Conservation (phyloP, 2,113 vertebrate species). For the Otocyon megalotis region DNA sequence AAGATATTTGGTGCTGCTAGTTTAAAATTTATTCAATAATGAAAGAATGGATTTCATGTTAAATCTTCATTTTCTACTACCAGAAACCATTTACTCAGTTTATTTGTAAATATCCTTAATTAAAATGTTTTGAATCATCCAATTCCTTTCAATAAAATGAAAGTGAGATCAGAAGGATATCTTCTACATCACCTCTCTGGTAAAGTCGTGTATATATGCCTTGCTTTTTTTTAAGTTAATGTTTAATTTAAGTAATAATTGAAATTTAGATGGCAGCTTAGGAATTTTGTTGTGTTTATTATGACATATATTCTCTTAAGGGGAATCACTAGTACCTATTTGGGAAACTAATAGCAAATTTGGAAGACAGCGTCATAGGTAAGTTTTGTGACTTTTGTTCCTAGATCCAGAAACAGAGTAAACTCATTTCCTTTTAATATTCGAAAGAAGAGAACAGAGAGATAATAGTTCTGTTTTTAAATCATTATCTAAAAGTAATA, state of each 20-base stretch:
- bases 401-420: not conserved
- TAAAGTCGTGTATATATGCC: not conserved
- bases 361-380: constrained; percentile 17
- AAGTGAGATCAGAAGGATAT: constrained; percentile 78
- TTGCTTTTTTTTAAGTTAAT: constrained; percentile 48
- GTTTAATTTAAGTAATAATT: constrained; percentile 23
- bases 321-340: constrained; percentile 14
- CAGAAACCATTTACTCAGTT: constrained; percentile 76
- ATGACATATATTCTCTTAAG: not conserved
- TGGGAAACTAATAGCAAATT: constrained; percentile 44
- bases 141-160: constrained; percentile 79
- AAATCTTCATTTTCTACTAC: constrained; percentile 58
- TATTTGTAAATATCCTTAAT: constrained; percentile 79
- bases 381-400: constrained; percentile 12
- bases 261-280: not conserved
- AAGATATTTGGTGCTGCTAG: not conserved
- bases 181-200: constrained; percentile 58
- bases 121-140: constrained; percentile 65
- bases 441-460: not conserved
- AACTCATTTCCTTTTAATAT: constrained; percentile 44
- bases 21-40: constrained; percentile 47
- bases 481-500: not conserved
- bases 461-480: not conserved
- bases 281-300: constrained; percentile 15
- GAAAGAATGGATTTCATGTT: constrained; percentile 47